Percentiles rank a stretch among this genome's conserved stretches.
These are phyloP conservation scores for Elysia crispata DNA, from an alignment of 2,888 invertebrate genomes.

Conservation along the genomic window DNA sequence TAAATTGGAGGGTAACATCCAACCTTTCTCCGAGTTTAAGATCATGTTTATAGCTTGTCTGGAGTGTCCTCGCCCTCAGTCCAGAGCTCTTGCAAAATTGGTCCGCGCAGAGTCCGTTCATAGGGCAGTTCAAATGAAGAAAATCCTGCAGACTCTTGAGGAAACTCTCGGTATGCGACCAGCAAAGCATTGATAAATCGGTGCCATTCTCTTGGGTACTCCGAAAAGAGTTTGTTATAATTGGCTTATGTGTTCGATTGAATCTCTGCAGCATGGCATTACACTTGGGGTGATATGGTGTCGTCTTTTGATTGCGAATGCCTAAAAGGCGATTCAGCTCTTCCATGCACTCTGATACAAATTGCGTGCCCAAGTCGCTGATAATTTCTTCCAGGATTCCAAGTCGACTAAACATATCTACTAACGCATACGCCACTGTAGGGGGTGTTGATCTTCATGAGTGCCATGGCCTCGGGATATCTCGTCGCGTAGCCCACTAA, in stretches of 20 bases:
- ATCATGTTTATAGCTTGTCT: conserved; percentile 17
- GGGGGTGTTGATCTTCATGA: conserved; percentile 15
- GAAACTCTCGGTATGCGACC: conserved; percentile 40
- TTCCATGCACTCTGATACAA: conserved; percentile 44
- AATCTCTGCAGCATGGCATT: conserved; percentile 25
- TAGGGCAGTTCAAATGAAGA: conserved; percentile 51
- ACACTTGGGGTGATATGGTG: conserved; percentile 24
- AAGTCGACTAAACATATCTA: conserved; percentile 53
- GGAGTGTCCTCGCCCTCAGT: conserved; percentile 26
- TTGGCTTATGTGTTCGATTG: conserved; percentile 50
- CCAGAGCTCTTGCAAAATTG: conserved; percentile 48
- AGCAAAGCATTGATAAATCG: conserved; percentile 42
- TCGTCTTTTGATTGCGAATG: not conserved
- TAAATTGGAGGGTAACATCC: no score
- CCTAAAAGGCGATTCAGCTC: conserved; percentile 48
- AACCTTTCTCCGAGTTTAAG: conserved; percentile 16
- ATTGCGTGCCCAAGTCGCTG: conserved; percentile 39
- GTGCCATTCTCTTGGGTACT: conserved; percentile 45
- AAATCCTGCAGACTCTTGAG: conserved; percentile 45
- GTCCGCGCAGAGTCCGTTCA: conserved; percentile 44
- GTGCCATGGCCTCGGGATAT: conserved; percentile 50
- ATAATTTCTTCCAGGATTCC: conserved; percentile 21
- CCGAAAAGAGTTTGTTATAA: conserved; percentile 11
- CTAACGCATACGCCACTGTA: conserved; percentile 49
- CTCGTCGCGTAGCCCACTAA: conserved; percentile 54